phyloP scores from a whole-genome alignment of 2,888 invertebrate species.

The Spisula subtruncata region DNA sequence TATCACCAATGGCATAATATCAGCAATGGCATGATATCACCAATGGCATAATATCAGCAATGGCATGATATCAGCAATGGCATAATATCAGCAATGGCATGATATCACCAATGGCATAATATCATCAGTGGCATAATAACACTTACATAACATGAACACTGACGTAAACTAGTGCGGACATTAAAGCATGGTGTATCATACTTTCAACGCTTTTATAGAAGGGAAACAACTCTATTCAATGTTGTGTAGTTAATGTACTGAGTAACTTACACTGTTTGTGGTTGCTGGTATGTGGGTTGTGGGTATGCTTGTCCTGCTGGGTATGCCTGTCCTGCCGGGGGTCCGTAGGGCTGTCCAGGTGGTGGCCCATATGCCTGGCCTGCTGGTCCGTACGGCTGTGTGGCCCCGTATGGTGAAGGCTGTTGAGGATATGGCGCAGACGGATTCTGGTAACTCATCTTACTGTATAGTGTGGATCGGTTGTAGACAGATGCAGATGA shows the following conservation, averaged over 20 bases:
- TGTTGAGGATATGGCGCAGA: constrained; percentile 57
- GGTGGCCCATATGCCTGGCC: constrained; percentile 33
- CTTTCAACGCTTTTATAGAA: neutral
- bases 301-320: constrained; percentile 45
- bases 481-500: no score
- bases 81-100: neutral
- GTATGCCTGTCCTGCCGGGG: constrained; percentile 39
- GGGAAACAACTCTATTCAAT: neutral
- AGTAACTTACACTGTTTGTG: constrained; percentile 73
- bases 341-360: constrained; percentile 42
- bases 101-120: neutral
- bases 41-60: no score
- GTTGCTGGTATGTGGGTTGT: constrained; percentile 68
- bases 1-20: no score
- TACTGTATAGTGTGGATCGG: neutral
- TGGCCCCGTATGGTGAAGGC: constrained; percentile 48
- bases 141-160: neutral
- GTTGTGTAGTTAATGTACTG: neutral
- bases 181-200: no score
- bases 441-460: constrained; percentile 59
- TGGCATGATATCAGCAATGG: no score
- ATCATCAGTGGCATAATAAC: neutral
- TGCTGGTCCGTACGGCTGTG: constrained; percentile 53
- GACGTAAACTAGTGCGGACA: no score
- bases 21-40: no score